phyloP scores from a whole-genome alignment of 1,140 invertebrate genomes.

The Aphaenogaster rudis region DNA sequence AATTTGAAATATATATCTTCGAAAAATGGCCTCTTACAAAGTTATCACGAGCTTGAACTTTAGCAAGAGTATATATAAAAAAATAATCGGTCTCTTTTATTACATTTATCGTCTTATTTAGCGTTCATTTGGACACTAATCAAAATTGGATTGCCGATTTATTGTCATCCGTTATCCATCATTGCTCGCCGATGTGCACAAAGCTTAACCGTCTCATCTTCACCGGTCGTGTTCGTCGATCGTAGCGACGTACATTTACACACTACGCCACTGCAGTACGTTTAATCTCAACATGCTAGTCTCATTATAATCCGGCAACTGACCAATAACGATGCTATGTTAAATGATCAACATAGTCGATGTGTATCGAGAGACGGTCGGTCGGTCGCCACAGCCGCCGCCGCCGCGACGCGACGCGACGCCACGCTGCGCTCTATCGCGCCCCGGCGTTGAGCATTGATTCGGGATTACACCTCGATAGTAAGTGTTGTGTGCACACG shows the following conservation, averaged over 20 bases:
- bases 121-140: neutral
- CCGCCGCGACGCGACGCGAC: slow-evolving; percentile 17
- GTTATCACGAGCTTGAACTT: neutral
- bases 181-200: neutral
- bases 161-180: neutral
- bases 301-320: slow-evolving; percentile 71
- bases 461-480: slow-evolving; percentile 65
- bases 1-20: neutral
- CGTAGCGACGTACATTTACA: slow-evolving; percentile 33
- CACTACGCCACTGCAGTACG: neutral
- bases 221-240: neutral
- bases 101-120: neutral
- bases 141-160: neutral
- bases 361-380: slow-evolving; percentile 38
- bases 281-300: slow-evolving; percentile 68
- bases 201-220: slow-evolving; percentile 35
- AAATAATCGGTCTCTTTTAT: neutral
- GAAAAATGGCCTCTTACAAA: neutral
- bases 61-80: neutral
- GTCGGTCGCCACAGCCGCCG: neutral
- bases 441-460: slow-evolving; percentile 43
- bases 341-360: slow-evolving; percentile 67
- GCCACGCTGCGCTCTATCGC: slow-evolving; percentile 7
- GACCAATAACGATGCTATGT: slow-evolving; percentile 68
- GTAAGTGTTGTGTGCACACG: slow-evolving; percentile 57